Conservation (phyloP, 2,113 vertebrate genomes). For the Corapipo altera region DNA sequence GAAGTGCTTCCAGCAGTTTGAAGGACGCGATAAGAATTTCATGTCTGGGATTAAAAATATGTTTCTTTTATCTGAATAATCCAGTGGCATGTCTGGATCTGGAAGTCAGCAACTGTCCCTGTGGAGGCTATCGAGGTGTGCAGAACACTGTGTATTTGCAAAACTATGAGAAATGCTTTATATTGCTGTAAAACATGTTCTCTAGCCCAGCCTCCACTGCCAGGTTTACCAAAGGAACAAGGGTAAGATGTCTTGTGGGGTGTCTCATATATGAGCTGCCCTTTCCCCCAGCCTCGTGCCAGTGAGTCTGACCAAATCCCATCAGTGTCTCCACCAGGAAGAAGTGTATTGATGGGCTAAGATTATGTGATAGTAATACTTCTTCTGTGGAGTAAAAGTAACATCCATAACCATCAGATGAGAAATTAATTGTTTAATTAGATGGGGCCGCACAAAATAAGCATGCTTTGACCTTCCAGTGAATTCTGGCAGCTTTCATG, state of each 20-base stretch:
- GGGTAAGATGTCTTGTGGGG: rapidly evolving
- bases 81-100: background rate
- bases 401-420: background rate
- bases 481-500: background rate
- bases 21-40: background rate
- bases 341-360: background rate
- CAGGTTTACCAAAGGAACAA: background rate
- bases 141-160: background rate
- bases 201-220: background rate
- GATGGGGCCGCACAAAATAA: background rate
- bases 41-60: background rate
- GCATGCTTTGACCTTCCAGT: background rate
- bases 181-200: background rate
- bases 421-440: background rate
- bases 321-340: background rate
- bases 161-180: background rate
- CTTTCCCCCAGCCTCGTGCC: background rate
- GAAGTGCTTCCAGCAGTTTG: background rate
- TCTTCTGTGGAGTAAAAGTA: background rate
- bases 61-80: background rate
- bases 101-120: background rate
- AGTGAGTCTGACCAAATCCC: background rate
- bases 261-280: background rate
- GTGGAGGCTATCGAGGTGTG: rapidly evolving
- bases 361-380: background rate